Evolutionary conservation across 2,888 invertebrate genomes (phyloP).

Genomic region (Metalampra italica): DNA sequence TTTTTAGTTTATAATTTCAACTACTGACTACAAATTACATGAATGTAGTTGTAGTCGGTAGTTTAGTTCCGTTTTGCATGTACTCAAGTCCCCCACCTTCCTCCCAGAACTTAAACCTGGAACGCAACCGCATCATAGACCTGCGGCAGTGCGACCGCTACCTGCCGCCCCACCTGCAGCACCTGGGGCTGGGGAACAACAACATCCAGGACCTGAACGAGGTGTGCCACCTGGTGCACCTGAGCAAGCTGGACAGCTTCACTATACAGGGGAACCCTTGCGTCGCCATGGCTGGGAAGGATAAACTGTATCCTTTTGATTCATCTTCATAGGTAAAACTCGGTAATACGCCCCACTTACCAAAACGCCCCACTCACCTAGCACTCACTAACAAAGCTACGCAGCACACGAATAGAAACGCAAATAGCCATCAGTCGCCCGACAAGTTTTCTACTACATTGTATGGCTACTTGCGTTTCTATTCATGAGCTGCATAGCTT

Average conservation of each 20-base stretch:
- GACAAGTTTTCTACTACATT: too few relatives aligned
- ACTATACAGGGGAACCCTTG: constrained; percentile 94
- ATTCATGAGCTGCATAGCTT: too few relatives aligned
- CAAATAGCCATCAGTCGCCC: too few relatives aligned
- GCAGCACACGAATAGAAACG: too few relatives aligned
- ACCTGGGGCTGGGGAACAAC: constrained; percentile 89
- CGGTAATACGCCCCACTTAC: too few relatives aligned
- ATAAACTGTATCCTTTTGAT: constrained; percentile 86
- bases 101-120: constrained; percentile 87
- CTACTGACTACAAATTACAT: too few relatives aligned
- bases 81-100: not conserved
- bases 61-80: too few relatives aligned
- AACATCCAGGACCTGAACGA: constrained; percentile 91
- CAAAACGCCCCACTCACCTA: too few relatives aligned
- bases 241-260: constrained; percentile 87
- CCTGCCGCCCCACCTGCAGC: constrained; percentile 85
- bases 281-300: constrained; percentile 85
- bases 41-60: too few relatives aligned
- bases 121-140: constrained; percentile 91
- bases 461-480: too few relatives aligned
- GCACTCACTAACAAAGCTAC: too few relatives aligned
- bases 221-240: constrained; percentile 87
- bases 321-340: not conserved
- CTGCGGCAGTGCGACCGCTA: constrained; percentile 90
- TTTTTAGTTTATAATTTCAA: too few relatives aligned